Conservation (phyloP, 2,797 vertebrate genomes). For the Pelobates cultripes region DNA sequence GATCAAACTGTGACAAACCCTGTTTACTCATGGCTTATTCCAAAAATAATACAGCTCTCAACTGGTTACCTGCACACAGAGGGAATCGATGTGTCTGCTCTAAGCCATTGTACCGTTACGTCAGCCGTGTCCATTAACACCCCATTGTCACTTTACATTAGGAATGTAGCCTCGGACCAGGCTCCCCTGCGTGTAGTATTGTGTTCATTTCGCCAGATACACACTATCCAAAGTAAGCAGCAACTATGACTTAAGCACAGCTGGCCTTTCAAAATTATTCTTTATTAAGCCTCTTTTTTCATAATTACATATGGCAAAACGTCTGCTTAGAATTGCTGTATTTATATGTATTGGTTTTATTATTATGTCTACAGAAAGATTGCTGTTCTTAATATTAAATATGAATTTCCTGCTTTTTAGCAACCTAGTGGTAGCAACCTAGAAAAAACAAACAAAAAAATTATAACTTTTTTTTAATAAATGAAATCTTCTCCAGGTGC, state of each 20-base stretch:
- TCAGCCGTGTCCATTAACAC: conserved; percentile 21
- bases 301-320: background rate
- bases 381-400: too few species aligned
- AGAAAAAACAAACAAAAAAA: too few species aligned
- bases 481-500: too few species aligned
- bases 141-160: conserved; percentile 43
- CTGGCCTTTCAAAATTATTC: conserved; percentile 77
- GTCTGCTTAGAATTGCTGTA: background rate
- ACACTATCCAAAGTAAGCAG: conserved; percentile 85
- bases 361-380: background rate
- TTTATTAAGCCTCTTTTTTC: conserved; percentile 69
- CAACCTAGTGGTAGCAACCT: too few species aligned
- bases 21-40: too few species aligned
- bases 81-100: too few species aligned
- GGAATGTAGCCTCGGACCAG: conserved; percentile 11
- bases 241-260: conserved; percentile 83
- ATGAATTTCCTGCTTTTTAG: too few species aligned
- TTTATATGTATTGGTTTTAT: background rate
- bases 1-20: too few species aligned
- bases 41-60: too few species aligned
- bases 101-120: too few species aligned
- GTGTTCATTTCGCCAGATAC: conserved; percentile 80
- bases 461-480: too few species aligned
- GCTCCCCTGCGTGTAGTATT: conserved; percentile 73
- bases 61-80: too few species aligned